Evolutionary conservation across 2,888 invertebrate species (phyloP).

Genomic region (Brenthis hecate): DNA sequence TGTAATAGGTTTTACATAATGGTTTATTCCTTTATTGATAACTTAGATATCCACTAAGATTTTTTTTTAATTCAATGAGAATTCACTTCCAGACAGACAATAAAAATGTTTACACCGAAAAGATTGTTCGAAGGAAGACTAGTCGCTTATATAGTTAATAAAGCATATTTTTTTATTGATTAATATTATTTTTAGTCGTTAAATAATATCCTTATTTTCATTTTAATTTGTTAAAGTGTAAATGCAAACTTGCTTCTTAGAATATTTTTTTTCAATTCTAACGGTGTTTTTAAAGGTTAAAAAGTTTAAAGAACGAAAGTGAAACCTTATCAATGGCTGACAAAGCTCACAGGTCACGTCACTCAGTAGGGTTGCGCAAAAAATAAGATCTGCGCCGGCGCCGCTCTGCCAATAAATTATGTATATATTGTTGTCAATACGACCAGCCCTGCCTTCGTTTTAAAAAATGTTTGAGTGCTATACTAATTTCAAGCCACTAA

Average conservation of each 20-base stretch:
- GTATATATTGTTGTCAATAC: slow-evolving; percentile 64
- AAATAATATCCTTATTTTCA: too few relatives aligned
- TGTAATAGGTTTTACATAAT: too few relatives aligned
- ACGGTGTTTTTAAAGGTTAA: slow-evolving; percentile 24
- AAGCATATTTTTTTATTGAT: too few relatives aligned
- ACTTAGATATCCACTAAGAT: too few relatives aligned
- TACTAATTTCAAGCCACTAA: slow-evolving; percentile 15
- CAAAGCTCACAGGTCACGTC: slow-evolving; percentile 48
- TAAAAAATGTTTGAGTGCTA: slow-evolving; percentile 25
- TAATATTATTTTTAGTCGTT: too few relatives aligned
- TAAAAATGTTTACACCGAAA: too few relatives aligned
- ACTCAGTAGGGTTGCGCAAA: slow-evolving; percentile 46
- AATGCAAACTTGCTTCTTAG: background rate
- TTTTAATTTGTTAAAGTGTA: background rate
- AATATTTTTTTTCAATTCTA: background rate
- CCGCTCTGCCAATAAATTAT: slow-evolving; percentile 70
- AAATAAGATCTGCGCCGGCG: slow-evolving; percentile 58
- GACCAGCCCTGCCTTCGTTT: slow-evolving; percentile 60
- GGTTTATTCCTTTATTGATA: too few relatives aligned
- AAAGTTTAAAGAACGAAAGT: slow-evolving; percentile 28
- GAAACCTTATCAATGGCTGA: slow-evolving; percentile 43
- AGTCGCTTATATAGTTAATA: too few relatives aligned
- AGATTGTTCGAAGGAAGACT: too few relatives aligned
- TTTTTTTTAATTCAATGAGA: too few relatives aligned
- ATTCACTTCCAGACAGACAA: too few relatives aligned